Conservation (phyloP, 2,113 vertebrate genomes). For the Gopherus evgoodei region DNA sequence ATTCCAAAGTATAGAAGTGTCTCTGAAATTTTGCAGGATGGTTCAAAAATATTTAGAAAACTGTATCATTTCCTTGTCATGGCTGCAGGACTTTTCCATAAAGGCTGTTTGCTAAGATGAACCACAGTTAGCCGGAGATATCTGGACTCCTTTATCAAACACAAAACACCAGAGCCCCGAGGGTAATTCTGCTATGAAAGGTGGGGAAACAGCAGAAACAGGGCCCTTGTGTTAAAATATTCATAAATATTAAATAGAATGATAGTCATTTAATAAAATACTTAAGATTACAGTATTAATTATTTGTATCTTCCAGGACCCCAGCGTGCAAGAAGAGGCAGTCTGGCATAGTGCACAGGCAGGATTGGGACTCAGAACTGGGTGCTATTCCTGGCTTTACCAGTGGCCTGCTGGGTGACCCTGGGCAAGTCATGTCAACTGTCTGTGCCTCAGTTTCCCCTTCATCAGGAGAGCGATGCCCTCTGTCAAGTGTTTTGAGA, state of each 20-base stretch:
- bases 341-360: neutral
- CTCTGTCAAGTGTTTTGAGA: neutral
- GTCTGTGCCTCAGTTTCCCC: neutral
- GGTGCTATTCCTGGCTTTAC: neutral
- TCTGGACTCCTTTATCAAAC: neutral
- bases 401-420: neutral
- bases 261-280: neutral
- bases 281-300: neutral
- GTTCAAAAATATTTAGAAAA: neutral
- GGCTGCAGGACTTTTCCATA: neutral
- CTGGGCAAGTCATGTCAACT: neutral
- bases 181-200: neutral
- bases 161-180: neutral
- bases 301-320: neutral
- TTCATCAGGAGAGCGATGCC: neutral
- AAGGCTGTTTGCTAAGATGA: neutral
- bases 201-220: neutral
- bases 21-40: neutral
- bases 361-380: neutral
- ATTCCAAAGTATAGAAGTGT: neutral
- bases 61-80: neutral
- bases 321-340: neutral
- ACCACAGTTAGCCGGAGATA: neutral
- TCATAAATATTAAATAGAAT: neutral
- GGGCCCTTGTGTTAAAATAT: neutral